phyloP scores from a whole-genome alignment of 2,888 invertebrate species.

The Toxonevra muliebris region DNA sequence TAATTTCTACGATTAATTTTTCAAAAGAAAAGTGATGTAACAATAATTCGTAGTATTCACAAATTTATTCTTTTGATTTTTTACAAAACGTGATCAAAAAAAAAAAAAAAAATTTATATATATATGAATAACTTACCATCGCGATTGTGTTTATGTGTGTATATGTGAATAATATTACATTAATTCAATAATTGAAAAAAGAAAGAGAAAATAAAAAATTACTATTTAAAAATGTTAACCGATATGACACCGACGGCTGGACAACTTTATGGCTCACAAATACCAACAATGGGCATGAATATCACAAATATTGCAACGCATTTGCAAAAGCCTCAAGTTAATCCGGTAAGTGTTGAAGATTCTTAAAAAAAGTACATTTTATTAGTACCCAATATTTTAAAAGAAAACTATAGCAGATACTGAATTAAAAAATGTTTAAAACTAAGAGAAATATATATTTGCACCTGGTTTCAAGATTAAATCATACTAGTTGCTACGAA shows the following conservation, averaged over 20 bases:
- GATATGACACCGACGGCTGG: constrained; percentile 72
- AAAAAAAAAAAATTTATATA: no score
- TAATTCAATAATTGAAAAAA: constrained; percentile 3
- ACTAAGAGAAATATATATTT: no score
- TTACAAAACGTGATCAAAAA: no score
- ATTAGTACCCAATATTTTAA: no score
- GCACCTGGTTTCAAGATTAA: no score
- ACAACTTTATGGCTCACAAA: constrained; percentile 70
- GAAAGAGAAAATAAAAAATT: neutral
- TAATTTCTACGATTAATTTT: constrained; percentile 2
- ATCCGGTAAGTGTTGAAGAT: constrained; percentile 60
- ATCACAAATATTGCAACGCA: constrained; percentile 65
- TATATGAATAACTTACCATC: no score
- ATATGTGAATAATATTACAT: constrained; percentile 12
- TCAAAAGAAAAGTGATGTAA: neutral
- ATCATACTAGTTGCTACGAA: no score
- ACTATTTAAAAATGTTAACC: constrained; percentile 66
- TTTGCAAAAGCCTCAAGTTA: constrained; percentile 65
- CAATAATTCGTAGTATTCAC: neutral
- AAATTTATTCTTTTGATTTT: no score
- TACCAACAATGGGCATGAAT: constrained; percentile 71
- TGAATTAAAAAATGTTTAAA: no score
- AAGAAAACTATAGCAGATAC: no score
- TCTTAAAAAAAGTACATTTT: no score
- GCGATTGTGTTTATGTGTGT: neutral